A percentile compares a stretch with the other conserved stretches of the same genome.
phyloP scores from a whole-genome alignment of 2,888 invertebrate genomes.

The Philopedon plagiatum region DNA sequence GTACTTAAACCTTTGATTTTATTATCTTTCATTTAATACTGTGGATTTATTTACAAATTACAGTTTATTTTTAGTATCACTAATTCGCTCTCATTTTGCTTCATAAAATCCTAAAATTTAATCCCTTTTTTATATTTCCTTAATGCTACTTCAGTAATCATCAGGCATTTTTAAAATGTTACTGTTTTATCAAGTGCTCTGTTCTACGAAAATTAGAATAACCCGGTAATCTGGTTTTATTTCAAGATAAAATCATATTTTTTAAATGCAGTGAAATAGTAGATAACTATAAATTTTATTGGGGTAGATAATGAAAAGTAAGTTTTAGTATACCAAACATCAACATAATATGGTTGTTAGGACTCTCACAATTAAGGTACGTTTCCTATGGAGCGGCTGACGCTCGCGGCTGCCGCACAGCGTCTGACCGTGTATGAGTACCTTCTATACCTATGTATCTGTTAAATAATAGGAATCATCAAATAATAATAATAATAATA shows the following conservation, averaged over 20 bases:
- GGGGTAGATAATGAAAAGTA: no score
- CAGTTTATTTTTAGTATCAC: neutral
- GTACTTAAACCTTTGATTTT: neutral
- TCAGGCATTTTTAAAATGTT: neutral
- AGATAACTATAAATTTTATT: no score
- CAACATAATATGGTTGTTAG: no score
- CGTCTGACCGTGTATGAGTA: no score
- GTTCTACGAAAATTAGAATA: neutral
- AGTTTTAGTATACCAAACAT: no score
- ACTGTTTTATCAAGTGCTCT: neutral
- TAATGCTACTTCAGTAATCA: constrained; percentile 1
- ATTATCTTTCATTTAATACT: neutral
- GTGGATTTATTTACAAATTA: neutral
- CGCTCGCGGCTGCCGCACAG: no score
- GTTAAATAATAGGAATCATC: no score
- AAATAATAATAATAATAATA: no score
- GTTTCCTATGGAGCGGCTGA: no score
- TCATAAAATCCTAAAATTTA: neutral
- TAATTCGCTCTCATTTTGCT: neutral
- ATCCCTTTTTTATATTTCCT: neutral
- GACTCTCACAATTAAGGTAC: no score
- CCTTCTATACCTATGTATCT: no score
- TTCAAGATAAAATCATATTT: neutral
- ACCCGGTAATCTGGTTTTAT: neutral
- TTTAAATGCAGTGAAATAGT: neutral